Percentiles rank a stretch among this genome's conserved stretches.
These are phyloP conservation scores for Gymnocypris eckloni DNA, from an alignment of 2,797 vertebrate genomes.

Conservation along the genomic window DNA sequence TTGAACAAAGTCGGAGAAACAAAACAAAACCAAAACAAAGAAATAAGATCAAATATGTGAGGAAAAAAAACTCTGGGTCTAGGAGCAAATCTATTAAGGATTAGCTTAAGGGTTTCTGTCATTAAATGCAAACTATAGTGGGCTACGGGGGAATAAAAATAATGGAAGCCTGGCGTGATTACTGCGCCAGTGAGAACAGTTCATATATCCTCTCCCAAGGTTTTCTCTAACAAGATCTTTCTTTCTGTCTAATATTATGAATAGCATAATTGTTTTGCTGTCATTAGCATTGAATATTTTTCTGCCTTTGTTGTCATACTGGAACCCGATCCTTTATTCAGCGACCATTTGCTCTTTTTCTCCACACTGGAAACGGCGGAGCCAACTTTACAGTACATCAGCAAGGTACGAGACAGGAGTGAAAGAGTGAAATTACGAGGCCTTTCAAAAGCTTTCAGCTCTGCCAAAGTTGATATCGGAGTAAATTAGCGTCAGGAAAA, in stretches of 20 bases:
- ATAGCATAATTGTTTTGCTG: conserved; percentile 80
- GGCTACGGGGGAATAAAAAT: conserved; percentile 34
- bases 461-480: conserved; percentile 70
- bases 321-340: conserved; percentile 76
- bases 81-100: conserved; percentile 80
- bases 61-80: conserved; percentile 76
- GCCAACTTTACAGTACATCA: conserved; percentile 65
- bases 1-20: conserved; percentile 79
- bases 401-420: conserved; percentile 62
- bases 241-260: conserved; percentile 74
- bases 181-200: conserved; percentile 66
- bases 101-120: conserved; percentile 73
- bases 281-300: conserved; percentile 75
- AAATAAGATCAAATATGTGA: conserved; percentile 78
- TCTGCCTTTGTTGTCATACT: conserved; percentile 72
- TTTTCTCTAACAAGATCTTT: conserved; percentile 66
- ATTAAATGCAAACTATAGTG: conserved; percentile 61
- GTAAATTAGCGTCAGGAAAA: conserved; percentile 73
- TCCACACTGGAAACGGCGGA: conserved; percentile 73
- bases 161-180: conserved; percentile 49
- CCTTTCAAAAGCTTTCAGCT: conserved; percentile 74
- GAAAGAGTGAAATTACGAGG: conserved; percentile 66
- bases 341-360: conserved; percentile 53
- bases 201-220: conserved; percentile 66
- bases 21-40: conserved; percentile 61